Evolutionary conservation across 2,113 vertebrate species (phyloP).

Genomic region (Nettapus auritus): DNA sequence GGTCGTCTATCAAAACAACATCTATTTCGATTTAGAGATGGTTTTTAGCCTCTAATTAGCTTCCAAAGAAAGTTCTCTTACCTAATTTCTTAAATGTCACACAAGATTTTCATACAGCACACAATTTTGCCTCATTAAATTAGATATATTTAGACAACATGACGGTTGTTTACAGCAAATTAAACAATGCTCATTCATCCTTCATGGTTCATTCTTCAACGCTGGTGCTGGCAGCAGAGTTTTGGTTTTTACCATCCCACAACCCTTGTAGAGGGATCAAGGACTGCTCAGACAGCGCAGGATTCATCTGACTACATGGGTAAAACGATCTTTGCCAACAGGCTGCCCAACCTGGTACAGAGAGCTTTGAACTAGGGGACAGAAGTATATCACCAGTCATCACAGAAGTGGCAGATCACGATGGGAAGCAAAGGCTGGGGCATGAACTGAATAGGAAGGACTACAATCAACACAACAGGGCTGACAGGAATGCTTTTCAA

Average conservation of each 20-base stretch:
- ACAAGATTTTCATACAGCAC: constrained; percentile 29
- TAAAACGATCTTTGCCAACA: background rate
- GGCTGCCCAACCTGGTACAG: background rate
- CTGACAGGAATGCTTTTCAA: background rate
- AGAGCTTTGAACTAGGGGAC: background rate
- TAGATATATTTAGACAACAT: constrained; percentile 58
- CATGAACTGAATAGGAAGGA: background rate
- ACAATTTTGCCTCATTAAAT: constrained; percentile 54
- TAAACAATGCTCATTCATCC: constrained; percentile 23
- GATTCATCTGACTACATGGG: background rate
- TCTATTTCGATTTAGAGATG: constrained; percentile 40
- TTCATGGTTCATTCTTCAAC: background rate
- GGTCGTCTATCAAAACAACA: constrained; percentile 43
- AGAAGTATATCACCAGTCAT: background rate
- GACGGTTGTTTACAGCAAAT: background rate
- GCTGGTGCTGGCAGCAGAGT: background rate
- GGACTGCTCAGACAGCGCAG: background rate
- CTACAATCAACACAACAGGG: background rate
- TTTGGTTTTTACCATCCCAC: background rate
- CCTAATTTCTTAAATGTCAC: constrained; percentile 37
- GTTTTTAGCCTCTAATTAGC: constrained; percentile 53
- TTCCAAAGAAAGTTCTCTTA: constrained; percentile 51
- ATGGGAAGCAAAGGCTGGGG: background rate
- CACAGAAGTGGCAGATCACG: background rate
- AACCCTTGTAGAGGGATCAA: background rate